A percentile compares a stretch with the other conserved stretches of the same genome.
Evolutionary conservation across 1,140 invertebrate genomes (phyloP).

Genomic region (Pseudomyrmex concolor): DNA sequence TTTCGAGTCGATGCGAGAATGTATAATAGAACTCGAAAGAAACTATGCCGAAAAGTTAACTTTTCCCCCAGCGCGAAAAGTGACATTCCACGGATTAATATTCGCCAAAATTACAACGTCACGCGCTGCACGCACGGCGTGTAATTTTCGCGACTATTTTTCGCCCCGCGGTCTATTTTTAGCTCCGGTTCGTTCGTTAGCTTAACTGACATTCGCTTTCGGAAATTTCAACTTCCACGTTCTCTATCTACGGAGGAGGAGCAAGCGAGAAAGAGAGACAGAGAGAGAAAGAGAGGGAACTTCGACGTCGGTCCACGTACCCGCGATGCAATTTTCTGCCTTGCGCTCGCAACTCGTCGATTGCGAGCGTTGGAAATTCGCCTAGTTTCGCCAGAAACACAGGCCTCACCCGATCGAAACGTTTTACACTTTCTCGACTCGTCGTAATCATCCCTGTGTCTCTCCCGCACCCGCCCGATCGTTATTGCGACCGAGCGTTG

Average conservation of each 20-base stretch:
- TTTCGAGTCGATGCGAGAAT: not conserved
- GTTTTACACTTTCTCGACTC: slow-evolving; percentile 62
- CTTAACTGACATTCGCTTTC: slow-evolving; percentile 57
- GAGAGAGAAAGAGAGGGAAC: not conserved
- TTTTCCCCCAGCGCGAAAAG: not conserved
- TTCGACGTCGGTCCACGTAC: slow-evolving; percentile 9
- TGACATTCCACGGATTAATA: slow-evolving; percentile 45
- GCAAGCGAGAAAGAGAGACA: not conserved
- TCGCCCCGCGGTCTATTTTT: not conserved
- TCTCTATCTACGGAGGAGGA: not conserved
- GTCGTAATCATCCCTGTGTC: not conserved
- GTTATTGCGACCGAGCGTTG: slow-evolving; percentile 48
- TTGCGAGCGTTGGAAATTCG: slow-evolving; percentile 64
- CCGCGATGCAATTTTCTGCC: slow-evolving; percentile 57
- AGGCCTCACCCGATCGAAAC: slow-evolving; percentile 33
- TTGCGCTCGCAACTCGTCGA: slow-evolving; percentile 50
- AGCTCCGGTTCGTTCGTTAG: slow-evolving; percentile 60
- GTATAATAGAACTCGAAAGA: not conserved
- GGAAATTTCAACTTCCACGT: slow-evolving; percentile 65
- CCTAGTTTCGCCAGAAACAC: slow-evolving; percentile 44
- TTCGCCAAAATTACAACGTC: slow-evolving; percentile 26
- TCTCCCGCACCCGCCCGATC: slow-evolving; percentile 11
- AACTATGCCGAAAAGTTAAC: slow-evolving; percentile 19
- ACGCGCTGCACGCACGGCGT: slow-evolving; percentile 3
- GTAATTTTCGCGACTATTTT: slow-evolving; percentile 35